Evolutionary conservation across 2,888 invertebrate species (phyloP), one percentile per base, ranked within the genome.

Genomic region (Pocota personata): DNA sequence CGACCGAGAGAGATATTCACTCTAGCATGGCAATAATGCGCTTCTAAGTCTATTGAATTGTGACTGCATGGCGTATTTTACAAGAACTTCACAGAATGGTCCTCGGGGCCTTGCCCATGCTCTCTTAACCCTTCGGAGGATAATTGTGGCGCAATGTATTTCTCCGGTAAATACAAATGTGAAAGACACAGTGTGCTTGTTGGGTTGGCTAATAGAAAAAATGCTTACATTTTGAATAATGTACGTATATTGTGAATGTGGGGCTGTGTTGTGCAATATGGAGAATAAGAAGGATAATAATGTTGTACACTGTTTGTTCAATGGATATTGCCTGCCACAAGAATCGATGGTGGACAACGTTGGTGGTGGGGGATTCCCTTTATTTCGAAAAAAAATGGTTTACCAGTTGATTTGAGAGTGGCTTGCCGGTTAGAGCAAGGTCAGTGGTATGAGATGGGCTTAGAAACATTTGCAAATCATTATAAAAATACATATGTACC

Each of bases 31-130:
- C 52, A 80, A 80, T 86, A 80, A 80, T 80, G 76, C 76, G 82
- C 82, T 55, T 67, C 71, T 77, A 73, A 82, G 86, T 86, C 82
- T 86, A 86, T 86, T 86, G 82, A 86, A 86, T 86, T 86, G 86
- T 77, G 82, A 77, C 76, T 82, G 84, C 80, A 80, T 76, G 84
- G 76, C 71, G 84, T 80, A 86, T 80, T 86, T 76, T 76, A 71
- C 71, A 86, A 86, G 84, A 76, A 86, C 84, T 66, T 72, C 16
- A 21, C 16, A 77, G 66, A 58, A 37, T 52, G 77, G 62, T 50
- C 60, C 69, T 58, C 8, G n/a, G 78, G 52, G 8, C 67, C 43
- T 21, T 7, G 46, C 19, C 64, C 30, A 10, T 55, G 27, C 62
- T 24, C 10, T n/a, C 27, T 64, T 55, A 50, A 58, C 19, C 71